Percentiles rank a stretch among this genome's conserved stretches.
These are phyloP conservation scores for Aphodius sticticus DNA, from an alignment of 2,888 invertebrate species.

Conservation along the genomic window DNA sequence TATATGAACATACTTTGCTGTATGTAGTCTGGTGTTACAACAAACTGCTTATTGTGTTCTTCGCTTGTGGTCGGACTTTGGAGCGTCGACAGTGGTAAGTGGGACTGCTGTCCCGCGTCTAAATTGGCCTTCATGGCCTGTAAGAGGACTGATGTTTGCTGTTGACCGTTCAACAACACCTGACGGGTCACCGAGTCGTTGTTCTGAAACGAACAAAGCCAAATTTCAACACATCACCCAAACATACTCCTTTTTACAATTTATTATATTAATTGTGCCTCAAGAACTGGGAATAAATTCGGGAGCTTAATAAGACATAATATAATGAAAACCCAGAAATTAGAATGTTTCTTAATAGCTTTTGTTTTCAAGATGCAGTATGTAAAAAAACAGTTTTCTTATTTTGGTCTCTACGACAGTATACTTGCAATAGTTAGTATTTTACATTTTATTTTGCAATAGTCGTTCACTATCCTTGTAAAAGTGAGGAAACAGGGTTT, in stretches of 20 bases:
- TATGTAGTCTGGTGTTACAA: conserved; percentile 90
- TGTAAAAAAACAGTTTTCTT: too few relatives aligned
- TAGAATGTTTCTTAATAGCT: too few relatives aligned
- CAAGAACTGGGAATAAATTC: too few relatives aligned
- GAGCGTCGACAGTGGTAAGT: conserved; percentile 32
- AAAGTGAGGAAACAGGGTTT: too few relatives aligned
- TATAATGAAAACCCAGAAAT: too few relatives aligned
- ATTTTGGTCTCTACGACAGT: too few relatives aligned
- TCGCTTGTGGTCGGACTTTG: conserved; percentile 47
- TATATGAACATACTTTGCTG: conserved; percentile 84
- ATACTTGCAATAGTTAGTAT: too few relatives aligned
- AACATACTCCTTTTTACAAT: neutral
- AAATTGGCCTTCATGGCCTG: conserved; percentile 56
- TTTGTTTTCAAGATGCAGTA: too few relatives aligned
- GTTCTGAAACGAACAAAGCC: conserved; percentile 30
- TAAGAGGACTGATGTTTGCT: conserved; percentile 55
- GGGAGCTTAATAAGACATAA: too few relatives aligned
- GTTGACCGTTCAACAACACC: conserved; percentile 56
- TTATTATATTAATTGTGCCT: neutral
- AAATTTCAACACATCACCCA: neutral
- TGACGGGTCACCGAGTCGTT: conserved; percentile 45
- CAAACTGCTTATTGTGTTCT: conserved; percentile 69
- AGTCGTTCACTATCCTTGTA: too few relatives aligned
- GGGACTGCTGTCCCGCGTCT: conserved; percentile 44
- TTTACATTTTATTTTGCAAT: too few relatives aligned